A percentile compares a stretch with the other conserved stretches of the same genome.
Conservation (phyloP, 2,888 invertebrate genomes). For the Stenurella melanura region DNA sequence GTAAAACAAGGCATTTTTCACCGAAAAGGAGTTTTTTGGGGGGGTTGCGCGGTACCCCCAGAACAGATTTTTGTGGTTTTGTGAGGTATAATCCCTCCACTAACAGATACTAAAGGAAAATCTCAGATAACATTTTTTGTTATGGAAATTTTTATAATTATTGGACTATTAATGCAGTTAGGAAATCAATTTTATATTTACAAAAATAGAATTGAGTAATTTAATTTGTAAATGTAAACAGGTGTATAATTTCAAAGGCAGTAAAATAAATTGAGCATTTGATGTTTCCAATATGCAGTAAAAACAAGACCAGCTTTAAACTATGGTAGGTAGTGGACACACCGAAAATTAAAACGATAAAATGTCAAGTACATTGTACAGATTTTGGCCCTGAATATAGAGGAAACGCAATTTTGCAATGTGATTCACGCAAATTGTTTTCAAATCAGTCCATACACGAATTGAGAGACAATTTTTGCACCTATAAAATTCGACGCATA, state of each 20-base stretch:
- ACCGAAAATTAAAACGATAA: slow-evolving; percentile 60
- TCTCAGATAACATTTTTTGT: no score
- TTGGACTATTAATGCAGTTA: no score
- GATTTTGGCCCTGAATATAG: slow-evolving; percentile 21
- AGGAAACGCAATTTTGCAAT: slow-evolving; percentile 13
- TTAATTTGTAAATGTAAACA: background rate
- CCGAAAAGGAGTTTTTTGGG: no score
- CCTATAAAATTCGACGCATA: slow-evolving; percentile 25
- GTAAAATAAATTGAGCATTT: background rate
- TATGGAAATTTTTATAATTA: no score
- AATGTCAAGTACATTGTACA: slow-evolving; percentile 48
- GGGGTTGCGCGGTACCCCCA: no score
- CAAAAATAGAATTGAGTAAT: background rate
- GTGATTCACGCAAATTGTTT: slow-evolving; percentile 34
- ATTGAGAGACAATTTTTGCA: slow-evolving; percentile 19
- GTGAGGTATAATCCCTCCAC: no score
- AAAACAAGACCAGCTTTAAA: slow-evolving; percentile 31
- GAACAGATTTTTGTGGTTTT: no score
- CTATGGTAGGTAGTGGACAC: slow-evolving; percentile 47
- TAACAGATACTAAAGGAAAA: no score
- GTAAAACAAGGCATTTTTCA: no score
- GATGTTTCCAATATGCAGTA: slow-evolving; percentile 45
- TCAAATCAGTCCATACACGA: slow-evolving; percentile 28
- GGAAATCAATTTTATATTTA: no score
- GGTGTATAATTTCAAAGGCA: background rate